Percentiles rank a stretch among this genome's conserved stretches.
Conservation (phyloP, 2,113 vertebrate species). For the Murina feae region DNA sequence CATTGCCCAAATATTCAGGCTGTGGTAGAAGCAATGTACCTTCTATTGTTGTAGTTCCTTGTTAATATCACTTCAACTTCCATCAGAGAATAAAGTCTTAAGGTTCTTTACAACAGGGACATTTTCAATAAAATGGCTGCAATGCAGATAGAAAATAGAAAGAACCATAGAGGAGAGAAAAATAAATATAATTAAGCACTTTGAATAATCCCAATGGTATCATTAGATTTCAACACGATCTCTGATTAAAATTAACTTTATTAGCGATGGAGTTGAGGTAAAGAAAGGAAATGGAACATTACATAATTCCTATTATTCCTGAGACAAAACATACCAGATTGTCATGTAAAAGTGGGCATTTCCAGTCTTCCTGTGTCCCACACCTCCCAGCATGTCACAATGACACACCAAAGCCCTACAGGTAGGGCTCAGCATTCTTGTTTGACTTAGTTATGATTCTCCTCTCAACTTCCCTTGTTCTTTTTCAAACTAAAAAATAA, state of each 20-base stretch:
- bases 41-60: rapidly evolving
- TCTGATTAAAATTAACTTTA: background rate
- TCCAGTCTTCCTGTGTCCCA: rapidly evolving
- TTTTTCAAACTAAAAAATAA: background rate
- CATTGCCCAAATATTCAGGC: rapidly evolving
- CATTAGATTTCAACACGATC: background rate
- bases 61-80: background rate
- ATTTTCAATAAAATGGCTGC: no score
- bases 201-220: background rate
- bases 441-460: background rate
- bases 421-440: background rate
- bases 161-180: background rate
- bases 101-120: background rate
- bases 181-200: background rate
- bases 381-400: rapidly evolving
- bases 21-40: rapidly evolving
- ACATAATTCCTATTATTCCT: background rate
- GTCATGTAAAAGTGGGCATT: background rate
- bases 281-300: background rate
- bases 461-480: background rate
- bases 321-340: background rate
- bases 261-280: background rate
- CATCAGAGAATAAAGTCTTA: background rate
- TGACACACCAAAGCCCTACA: background rate
- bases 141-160: background rate